A percentile compares a stretch with the other conserved stretches of the same genome.
Evolutionary conservation across 2,888 invertebrate species (phyloP).

Genomic region (Caenorhabditis plicata): DNA sequence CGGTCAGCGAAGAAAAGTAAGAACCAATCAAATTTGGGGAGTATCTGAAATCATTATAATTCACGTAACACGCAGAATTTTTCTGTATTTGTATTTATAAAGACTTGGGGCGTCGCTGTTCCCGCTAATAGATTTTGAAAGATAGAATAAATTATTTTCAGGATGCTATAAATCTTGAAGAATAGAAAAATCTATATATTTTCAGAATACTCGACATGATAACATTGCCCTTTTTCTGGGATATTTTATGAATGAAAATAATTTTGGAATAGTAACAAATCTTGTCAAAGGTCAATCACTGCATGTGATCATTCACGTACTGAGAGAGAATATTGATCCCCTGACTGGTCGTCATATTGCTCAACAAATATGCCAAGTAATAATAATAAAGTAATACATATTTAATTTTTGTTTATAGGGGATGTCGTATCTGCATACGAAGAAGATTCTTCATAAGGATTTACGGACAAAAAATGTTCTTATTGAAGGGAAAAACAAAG

Average conservation of each 20-base stretch:
- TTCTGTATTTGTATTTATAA: background rate
- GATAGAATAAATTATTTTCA: no score
- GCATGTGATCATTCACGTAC: conserved; percentile 26
- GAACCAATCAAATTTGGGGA: background rate
- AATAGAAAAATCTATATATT: conserved; percentile 65
- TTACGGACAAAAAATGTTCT: conserved; percentile 98
- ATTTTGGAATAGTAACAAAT: conserved; percentile 90
- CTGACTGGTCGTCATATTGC: conserved; percentile 88
- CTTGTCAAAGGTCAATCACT: conserved; percentile 78
- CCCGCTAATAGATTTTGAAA: no score
- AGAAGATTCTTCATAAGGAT: conserved; percentile 96
- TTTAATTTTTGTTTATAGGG: conserved; percentile 70
- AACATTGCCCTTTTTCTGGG: conserved; percentile 98
- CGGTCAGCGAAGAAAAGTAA: no score
- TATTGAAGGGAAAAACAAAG: conserved; percentile 78
- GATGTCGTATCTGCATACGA: conserved; percentile 97
- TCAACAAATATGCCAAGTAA: conserved; percentile 80
- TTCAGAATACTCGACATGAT: conserved; percentile 96
- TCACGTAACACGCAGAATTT: background rate
- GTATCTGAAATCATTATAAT: background rate
- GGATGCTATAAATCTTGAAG: no score
- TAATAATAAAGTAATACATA: background rate
- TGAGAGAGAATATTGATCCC: conserved; percentile 74
- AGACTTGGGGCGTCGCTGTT: no score
- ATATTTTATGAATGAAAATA: conserved; percentile 89